Base-by-base conservation (phyloP, 2,113 vertebrate genomes). In the Ophthalmolycus amberensis region DNA sequence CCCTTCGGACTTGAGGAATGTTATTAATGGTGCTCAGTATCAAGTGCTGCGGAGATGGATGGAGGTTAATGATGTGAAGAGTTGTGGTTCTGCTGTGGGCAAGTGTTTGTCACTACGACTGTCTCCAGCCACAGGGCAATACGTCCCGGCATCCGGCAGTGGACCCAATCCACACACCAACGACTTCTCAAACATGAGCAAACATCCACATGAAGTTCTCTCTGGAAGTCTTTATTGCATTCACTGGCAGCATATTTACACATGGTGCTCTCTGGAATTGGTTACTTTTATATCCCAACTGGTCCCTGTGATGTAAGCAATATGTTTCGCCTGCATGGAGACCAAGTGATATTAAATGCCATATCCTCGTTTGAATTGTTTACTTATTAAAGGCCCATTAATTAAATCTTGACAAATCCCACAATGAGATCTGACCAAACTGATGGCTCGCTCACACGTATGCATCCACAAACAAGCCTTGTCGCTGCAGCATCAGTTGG, bases 11-110 rank as follows among this genome's bases (percentile, higher is more conserved):
- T 12, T 67, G 29, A 80, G 73, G 68, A 71, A 18, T 73, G 88
- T 85, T 85, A 89, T 92, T 77, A 74, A 89, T 81, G 54, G 78
- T 16, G 70, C 81, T 70, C 38, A 27, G 79, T 54, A 50, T 58
- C n/a, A 8, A 56, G n/a, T 9, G 46, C 71, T 37, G 77, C 38
- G 58, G 74, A 80, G 82, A 93, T 42, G 73, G 79, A 88, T 84
- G 79, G 73, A 34, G 58, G 77, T 85, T 90, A 86, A 91, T 91
- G 83, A 86, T 75, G 83, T 79, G 79, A 79, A 44, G 81, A 72
- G 48, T 32, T 65, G 22, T 68, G 64, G 37, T 42, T 65, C 29
- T 59, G 79, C 90, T 82, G 62, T 4, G 46, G 82, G 85, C 40
- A 67, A 88, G 46, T 70, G 74, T 86, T 77, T 80, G 63, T 85